Evolutionary conservation across 2,113 vertebrate species (phyloP).

Genomic region (Pelobates fuscus): DNA sequence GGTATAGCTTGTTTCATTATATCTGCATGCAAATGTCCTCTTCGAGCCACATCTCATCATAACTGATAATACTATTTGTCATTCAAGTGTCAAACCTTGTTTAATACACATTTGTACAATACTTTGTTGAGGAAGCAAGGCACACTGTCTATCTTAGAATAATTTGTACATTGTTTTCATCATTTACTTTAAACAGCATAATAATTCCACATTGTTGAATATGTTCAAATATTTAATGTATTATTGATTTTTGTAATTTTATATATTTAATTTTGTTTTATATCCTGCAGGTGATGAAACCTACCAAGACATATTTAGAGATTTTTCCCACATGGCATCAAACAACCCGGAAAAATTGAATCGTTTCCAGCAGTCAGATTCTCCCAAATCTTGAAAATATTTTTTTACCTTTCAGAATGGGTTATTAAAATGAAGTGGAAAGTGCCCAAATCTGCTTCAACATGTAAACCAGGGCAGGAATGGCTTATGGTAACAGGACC

Average conservation of each 20-base stretch:
- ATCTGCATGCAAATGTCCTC: constrained; percentile 31
- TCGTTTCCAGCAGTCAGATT: constrained; percentile 85
- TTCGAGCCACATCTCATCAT: not conserved
- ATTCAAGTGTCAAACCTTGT: not conserved
- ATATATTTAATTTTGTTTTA: no score
- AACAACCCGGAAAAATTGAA: constrained; percentile 95
- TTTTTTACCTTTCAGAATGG: constrained; percentile 14
- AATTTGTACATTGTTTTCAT: no score
- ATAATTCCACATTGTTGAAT: no score
- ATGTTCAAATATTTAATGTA: no score
- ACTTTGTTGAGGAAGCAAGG: no score
- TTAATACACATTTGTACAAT: not conserved
- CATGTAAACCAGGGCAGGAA: no score
- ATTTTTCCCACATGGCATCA: constrained; percentile 98
- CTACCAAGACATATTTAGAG: constrained; percentile 97
- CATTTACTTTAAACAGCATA: no score
- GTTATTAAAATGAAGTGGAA: not conserved
- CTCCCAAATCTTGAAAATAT: constrained; percentile 77
- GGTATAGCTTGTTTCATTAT: constrained; percentile 33
- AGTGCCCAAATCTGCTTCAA: not conserved
- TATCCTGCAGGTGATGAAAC: constrained; percentile 87
- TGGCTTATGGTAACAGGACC: no score
- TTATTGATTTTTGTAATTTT: no score
- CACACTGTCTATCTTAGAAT: no score
- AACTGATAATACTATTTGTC: not conserved